Conservation (phyloP, 37 sponge, comb jelly and placozoan species). For the Oopsacas minuta region DNA sequence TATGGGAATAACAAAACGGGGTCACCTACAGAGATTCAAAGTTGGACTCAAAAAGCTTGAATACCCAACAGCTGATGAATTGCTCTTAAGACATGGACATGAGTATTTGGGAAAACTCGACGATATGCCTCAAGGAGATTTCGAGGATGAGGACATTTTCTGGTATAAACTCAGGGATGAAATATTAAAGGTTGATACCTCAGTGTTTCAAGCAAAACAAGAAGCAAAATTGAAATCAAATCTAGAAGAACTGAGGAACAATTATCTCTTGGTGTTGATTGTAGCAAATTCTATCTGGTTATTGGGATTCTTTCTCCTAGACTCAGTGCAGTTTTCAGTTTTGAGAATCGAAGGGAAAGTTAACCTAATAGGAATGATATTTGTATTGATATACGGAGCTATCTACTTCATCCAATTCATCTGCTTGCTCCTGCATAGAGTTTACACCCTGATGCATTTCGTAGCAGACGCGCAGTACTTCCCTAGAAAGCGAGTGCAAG, state of each 20-base stretch:
- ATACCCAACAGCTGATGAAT: neutral
- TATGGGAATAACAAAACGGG: slow-evolving; percentile 55
- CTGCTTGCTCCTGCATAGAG: neutral
- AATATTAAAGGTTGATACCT: neutral
- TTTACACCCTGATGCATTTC: neutral
- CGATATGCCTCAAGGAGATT: neutral
- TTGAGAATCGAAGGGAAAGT: neutral
- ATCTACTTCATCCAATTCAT: slow-evolving; percentile 17
- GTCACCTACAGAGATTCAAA: slow-evolving; percentile 20
- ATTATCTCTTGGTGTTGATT: neutral
- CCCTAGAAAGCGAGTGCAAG: neutral
- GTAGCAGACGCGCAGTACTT: neutral
- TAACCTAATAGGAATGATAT: neutral
- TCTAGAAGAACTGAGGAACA: slow-evolving; percentile 1
- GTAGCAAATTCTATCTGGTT: neutral
- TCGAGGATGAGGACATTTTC: neutral
- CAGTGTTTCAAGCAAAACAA: neutral
- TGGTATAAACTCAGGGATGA: neutral
- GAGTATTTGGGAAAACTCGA: neutral
- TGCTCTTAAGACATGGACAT: neutral
- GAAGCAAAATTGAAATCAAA: neutral
- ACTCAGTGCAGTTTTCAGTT: neutral
- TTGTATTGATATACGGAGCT: neutral
- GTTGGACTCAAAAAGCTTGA: neutral
- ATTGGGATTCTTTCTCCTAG: neutral